A percentile compares a stretch with the other conserved stretches of the same genome.
Evolutionary conservation across 2,888 invertebrate genomes (phyloP).

Genomic region (Psylliodes chrysocephalus): DNA sequence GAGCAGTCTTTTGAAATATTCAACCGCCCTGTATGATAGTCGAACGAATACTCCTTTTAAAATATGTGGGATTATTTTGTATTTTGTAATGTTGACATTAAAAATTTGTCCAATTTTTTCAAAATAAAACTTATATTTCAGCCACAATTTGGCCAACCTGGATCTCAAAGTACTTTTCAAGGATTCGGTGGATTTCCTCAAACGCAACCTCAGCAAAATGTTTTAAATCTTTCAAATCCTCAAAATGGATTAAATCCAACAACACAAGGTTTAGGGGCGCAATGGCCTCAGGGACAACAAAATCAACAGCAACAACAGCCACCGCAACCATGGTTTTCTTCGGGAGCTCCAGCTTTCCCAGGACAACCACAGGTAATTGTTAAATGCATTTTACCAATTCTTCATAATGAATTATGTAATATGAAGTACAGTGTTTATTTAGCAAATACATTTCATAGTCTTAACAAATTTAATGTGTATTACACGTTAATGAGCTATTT

Average conservation of each 20-base stretch:
- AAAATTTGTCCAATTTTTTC: no score
- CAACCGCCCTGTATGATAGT: no score
- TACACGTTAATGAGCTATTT: no score
- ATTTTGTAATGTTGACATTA: no score
- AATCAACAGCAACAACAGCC: conserved; percentile 37
- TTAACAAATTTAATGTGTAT: no score
- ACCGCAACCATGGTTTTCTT: conserved; percentile 19
- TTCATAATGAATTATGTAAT: no score
- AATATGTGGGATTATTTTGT: no score
- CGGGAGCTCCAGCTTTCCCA: background rate
- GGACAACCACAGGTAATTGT: background rate
- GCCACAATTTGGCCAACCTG: conserved; percentile 24
- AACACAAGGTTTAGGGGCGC: conserved; percentile 18
- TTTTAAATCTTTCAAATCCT: conserved; percentile 35
- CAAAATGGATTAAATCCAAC: conserved; percentile 41
- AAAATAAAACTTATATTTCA: background rate
- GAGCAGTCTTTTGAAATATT: no score
- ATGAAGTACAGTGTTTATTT: no score
- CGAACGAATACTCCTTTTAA: no score
- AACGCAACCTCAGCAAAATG: conserved; percentile 30
- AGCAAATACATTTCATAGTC: no score
- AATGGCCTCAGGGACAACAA: conserved; percentile 41
- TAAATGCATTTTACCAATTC: no score
- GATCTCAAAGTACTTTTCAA: conserved; percentile 43
- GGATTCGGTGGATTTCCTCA: conserved; percentile 49